Evolutionary conservation across 2,888 invertebrate species (phyloP).

Genomic region (Mamestra brassicae): DNA sequence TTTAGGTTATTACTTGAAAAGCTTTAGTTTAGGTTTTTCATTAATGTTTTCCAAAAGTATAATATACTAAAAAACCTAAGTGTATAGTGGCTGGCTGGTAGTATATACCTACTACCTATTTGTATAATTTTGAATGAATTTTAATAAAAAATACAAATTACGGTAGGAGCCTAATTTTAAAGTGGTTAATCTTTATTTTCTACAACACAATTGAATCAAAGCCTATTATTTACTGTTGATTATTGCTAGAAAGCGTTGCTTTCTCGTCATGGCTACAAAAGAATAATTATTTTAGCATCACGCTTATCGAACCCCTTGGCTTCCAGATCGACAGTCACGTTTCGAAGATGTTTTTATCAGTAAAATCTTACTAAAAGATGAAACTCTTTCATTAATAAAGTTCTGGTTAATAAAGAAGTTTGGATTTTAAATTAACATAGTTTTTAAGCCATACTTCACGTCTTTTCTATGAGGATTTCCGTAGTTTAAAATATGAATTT

Average conservation of each 20-base stretch:
- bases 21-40: background rate
- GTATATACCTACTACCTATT: background rate
- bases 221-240: slow-evolving; percentile 82
- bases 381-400: background rate
- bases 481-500: background rate
- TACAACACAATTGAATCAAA: slow-evolving; percentile 65
- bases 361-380: background rate
- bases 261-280: slow-evolving; percentile 80
- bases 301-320: slow-evolving; percentile 75
- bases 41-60: background rate
- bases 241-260: slow-evolving; percentile 83
- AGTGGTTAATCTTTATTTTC: background rate
- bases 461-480: background rate
- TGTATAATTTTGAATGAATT: background rate
- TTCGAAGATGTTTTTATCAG: slow-evolving; percentile 36
- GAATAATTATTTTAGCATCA: slow-evolving; percentile 74
- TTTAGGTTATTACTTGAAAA: no score
- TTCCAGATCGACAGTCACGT: slow-evolving; percentile 70
- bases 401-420: background rate
- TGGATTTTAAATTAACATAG: background rate
- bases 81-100: background rate
- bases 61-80: background rate
- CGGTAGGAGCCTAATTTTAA: background rate
- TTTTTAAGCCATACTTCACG: background rate
- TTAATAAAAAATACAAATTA: background rate